Evolutionary conservation across 2,113 vertebrate genomes (phyloP).

Genomic region (Thamnaconus septentrionalis): DNA sequence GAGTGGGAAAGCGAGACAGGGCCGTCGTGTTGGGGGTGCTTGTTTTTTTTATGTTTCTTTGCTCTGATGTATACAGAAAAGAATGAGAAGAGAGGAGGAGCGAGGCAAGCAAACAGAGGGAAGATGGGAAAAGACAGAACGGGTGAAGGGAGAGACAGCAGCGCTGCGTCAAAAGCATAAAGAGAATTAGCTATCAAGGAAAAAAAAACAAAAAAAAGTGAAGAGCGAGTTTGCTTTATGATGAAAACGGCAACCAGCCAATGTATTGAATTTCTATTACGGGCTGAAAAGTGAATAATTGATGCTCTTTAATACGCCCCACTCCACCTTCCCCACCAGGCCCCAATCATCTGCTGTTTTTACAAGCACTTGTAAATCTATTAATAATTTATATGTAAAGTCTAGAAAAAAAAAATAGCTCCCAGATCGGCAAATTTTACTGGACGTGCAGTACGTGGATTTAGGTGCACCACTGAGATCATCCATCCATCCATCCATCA

Average conservation of each 20-base stretch:
- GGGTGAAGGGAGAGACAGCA: constrained; percentile 41
- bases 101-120: constrained; percentile 9
- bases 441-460: too few relatives aligned
- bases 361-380: constrained; percentile 50
- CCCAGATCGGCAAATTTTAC: too few relatives aligned
- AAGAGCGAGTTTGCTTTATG: constrained; percentile 53
- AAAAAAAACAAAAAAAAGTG: constrained; percentile 44
- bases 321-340: not conserved
- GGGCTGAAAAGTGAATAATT: constrained; percentile 69
- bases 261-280: constrained; percentile 65
- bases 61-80: constrained; percentile 51
- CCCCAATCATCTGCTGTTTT: too few relatives aligned
- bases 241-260: constrained; percentile 62
- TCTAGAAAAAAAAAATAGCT: constrained; percentile 55
- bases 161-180: constrained; percentile 50
- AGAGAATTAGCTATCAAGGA: constrained; percentile 63
- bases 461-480: too few relatives aligned
- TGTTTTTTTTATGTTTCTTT: constrained; percentile 50
- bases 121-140: constrained; percentile 19
- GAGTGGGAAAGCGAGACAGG: constrained; percentile 50
- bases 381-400: constrained; percentile 71
- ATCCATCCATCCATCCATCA: too few relatives aligned
- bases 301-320: constrained; percentile 50
- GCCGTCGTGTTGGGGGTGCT: constrained; percentile 25
- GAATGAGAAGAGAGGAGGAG: constrained; percentile 13